Evolutionary conservation across 2,797 vertebrate genomes (phyloP), one percentile per base, ranked within the genome.

Genomic region (Eulemur albifrons): DNA sequence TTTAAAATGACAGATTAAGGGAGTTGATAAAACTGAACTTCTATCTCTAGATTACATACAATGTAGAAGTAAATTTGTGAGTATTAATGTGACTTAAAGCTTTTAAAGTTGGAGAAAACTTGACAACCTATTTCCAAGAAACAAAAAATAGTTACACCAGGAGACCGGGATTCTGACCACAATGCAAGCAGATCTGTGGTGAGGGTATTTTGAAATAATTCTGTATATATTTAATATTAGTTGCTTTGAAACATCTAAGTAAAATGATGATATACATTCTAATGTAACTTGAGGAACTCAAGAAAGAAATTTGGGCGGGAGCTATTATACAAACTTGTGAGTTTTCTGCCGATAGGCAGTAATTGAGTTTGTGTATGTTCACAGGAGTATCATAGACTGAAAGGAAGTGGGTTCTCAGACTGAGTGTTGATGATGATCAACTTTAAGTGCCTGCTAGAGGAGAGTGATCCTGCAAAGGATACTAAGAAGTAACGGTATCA

Each of bases 311-410:
- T 25, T 63, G 13, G 7, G 2, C 11, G 81, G 4, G 12, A 65
- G 14, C 6, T 40, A 23, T 57, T 57, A 57, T 57, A 43, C 32
- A 61, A 14, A 43, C 21, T 43, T 54, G 11, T 52, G 27, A 43
- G 15, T 54, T 38, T 59, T 54, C 2, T 57, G 18, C n/a, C 27
- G 11, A 0, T 13, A 12, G 1, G 2, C 21, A 25, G 40, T 27
- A 30, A 15, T 2, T 38, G n/a, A 73, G 40, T 17, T 1, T 45
- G 2, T 73, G 6, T 14, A 4, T 32, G 2, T 2, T 0, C 4
- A 0, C 15, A 27, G 7, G 23, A 67, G 9, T 88, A 38, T 4
- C 32, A 13, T 1, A 23, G 0, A 32, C 3, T 67, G 45, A 83
- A 57, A 59, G 2, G n/a, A 45, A 43, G 65, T 75, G 7, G 70